Conservation (phyloP, 2,888 invertebrate species). For the Eupithecia vulgata region DNA sequence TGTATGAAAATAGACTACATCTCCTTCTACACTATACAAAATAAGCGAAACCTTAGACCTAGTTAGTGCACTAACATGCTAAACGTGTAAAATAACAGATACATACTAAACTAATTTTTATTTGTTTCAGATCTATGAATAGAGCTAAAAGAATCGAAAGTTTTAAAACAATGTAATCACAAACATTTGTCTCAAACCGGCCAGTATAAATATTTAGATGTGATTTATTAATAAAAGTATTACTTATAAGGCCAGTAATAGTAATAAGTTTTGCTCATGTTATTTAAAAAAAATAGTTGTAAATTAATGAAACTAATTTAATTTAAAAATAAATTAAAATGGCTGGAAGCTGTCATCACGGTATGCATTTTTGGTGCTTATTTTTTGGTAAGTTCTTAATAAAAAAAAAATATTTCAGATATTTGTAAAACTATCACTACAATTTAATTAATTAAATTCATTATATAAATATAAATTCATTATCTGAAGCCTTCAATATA, state of each 20-base stretch:
- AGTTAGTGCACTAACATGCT: no score
- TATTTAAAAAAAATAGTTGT: not conserved
- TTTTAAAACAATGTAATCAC: conserved; percentile 30
- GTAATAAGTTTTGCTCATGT: conserved; percentile 13
- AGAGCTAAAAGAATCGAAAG: conserved; percentile 3
- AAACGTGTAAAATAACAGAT: no score
- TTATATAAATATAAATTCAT: no score
- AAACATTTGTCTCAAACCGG: conserved; percentile 27
- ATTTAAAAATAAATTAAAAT: not conserved
- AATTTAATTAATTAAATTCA: no score
- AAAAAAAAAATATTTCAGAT: no score
- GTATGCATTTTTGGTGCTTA: not conserved
- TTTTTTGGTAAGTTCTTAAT: not conserved
- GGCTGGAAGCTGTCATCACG: not conserved
- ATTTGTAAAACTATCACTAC: no score
- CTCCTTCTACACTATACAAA: no score
- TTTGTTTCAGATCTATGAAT: conserved; percentile 38
- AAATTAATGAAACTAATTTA: not conserved
- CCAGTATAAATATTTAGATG: conserved; percentile 32
- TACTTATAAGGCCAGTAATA: conserved; percentile 39
- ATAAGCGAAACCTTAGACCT: no score
- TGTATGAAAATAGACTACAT: no score
- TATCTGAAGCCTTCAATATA: no score
- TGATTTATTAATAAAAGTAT: conserved; percentile 41
- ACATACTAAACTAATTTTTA: not conserved